phyloP scores from a whole-genome alignment of 2,113 vertebrate species.

The Sarotherodon lohbergeri region DNA sequence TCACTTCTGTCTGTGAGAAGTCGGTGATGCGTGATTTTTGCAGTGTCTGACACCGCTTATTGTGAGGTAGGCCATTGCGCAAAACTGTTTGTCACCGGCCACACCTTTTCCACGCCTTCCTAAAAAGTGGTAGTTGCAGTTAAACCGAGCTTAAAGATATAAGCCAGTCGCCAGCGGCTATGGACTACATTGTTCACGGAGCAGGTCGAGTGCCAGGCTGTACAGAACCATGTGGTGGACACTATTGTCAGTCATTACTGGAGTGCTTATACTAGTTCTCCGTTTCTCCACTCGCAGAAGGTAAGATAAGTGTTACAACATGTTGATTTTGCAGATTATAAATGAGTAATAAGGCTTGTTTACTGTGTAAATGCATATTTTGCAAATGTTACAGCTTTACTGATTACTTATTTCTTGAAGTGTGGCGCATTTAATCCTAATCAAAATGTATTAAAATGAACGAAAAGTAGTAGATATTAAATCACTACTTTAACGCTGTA shows the following conservation, averaged over 20 bases:
- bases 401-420: not conserved
- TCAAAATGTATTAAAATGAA: not conserved
- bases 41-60: not conserved
- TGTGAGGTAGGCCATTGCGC: not conserved
- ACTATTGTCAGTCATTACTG: conserved; percentile 34
- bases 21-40: not conserved
- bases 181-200: not conserved
- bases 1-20: not conserved
- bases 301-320: conserved; percentile 37
- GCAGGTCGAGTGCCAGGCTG: not conserved
- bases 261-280: conserved; percentile 33
- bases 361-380: not conserved
- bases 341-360: not conserved
- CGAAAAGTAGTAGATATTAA: not conserved
- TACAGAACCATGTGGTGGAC: conserved; percentile 53
- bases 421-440: not conserved
- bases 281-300: conserved; percentile 48
- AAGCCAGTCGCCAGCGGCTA: not conserved
- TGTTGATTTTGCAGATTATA: not conserved
- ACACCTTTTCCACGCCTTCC: conserved; percentile 51
- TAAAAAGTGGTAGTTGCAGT: not conserved
- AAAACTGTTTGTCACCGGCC: conserved; percentile 33
- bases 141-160: not conserved
- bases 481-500: not conserved
- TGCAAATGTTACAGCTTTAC: not conserved